Percentiles rank a stretch among this genome's conserved stretches.
phyloP scores from a whole-genome alignment of 2,888 invertebrate species.

The Lithodes maja region DNA sequence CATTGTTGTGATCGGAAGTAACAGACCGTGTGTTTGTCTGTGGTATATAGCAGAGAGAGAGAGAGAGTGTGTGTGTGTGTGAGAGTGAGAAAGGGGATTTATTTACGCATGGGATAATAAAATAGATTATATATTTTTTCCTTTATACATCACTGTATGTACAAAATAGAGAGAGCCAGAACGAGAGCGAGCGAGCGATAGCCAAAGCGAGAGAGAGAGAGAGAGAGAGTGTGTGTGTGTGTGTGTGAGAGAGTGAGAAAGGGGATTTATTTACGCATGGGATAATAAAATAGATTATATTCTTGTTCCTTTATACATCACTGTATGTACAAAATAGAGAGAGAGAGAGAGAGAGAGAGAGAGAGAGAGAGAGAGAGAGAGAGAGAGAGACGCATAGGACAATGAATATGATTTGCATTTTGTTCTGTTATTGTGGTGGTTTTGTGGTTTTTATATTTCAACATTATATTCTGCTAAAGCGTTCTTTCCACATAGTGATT shows the following conservation, averaged over 20 bases:
- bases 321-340: neutral
- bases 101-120: no score
- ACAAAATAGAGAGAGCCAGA: neutral
- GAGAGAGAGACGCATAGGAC: neutral
- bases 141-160: no score
- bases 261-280: no score
- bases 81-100: neutral
- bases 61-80: neutral
- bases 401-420: neutral
- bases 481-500: no score
- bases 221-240: neutral
- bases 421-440: neutral
- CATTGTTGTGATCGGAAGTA: no score
- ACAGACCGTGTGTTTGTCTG: no score
- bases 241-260: neutral
- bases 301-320: no score
- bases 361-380: conserved; percentile 31
- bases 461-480: no score
- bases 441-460: no score
- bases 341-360: neutral
- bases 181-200: conserved; percentile 5
- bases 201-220: neutral
- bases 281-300: no score
- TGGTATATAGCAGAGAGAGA: neutral
- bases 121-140: no score